phyloP scores from a whole-genome alignment of 2,888 invertebrate genomes.

The Tenthredo amoena region DNA sequence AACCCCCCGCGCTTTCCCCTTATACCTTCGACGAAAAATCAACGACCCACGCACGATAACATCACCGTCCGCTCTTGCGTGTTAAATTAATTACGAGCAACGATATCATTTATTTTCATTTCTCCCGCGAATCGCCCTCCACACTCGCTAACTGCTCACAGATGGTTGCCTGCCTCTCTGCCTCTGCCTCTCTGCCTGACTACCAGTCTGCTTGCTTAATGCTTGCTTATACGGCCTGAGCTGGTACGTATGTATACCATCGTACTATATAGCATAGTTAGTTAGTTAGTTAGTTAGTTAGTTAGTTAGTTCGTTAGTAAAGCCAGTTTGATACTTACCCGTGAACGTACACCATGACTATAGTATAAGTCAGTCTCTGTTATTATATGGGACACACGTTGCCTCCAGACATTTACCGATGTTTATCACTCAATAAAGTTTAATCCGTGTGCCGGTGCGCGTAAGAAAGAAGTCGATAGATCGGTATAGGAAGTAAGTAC shows the following conservation, averaged over 20 bases:
- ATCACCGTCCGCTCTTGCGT: slow-evolving; percentile 66
- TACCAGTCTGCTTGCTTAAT: slow-evolving; percentile 29
- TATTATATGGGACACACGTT: slow-evolving; percentile 23
- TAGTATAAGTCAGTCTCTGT: background rate
- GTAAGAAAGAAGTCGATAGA: background rate
- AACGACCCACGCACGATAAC: slow-evolving; percentile 62
- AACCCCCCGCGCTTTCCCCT: background rate
- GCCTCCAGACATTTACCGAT: slow-evolving; percentile 18
- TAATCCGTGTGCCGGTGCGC: background rate
- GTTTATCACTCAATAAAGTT: slow-evolving; percentile 32
- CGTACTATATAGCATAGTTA: background rate
- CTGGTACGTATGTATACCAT: background rate
- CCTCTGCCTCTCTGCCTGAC: slow-evolving; percentile 17
- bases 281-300: slow-evolving; percentile 26
- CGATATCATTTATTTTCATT: slow-evolving; percentile 77
- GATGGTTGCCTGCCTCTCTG: slow-evolving; percentile 36
- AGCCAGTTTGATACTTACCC: slow-evolving; percentile 39
- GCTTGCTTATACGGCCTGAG: slow-evolving; percentile 27
- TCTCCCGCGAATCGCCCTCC: slow-evolving; percentile 67
- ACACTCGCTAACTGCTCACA: slow-evolving; percentile 56
- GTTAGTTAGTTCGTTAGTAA: slow-evolving; percentile 43
- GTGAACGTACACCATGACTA: background rate
- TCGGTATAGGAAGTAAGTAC: background rate
- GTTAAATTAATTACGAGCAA: slow-evolving; percentile 75
- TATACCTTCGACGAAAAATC: slow-evolving; percentile 33